Conservation (phyloP, 2,113 vertebrate genomes). For the Hippocampus mohnikei region DNA sequence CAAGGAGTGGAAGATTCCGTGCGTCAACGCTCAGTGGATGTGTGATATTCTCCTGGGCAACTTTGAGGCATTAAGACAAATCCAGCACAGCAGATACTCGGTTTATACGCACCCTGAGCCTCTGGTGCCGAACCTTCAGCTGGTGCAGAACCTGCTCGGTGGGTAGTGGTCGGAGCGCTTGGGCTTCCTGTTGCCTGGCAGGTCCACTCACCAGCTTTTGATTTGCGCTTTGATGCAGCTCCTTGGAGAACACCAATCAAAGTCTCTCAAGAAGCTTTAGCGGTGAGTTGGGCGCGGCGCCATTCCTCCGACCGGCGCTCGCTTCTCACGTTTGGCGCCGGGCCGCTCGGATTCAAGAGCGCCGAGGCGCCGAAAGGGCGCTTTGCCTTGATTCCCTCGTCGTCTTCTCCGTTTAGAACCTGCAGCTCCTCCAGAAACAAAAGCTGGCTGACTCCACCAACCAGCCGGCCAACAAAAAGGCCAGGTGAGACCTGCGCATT, state of each 20-base stretch:
- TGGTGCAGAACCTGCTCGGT: slow-evolving; percentile 87
- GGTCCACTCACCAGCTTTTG: neutral
- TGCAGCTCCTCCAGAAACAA: slow-evolving; percentile 83
- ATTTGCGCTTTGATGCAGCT: slow-evolving; percentile 61
- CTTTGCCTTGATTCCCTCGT: neutral
- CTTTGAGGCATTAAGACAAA: slow-evolving; percentile 88
- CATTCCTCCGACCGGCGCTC: too few relatives aligned
- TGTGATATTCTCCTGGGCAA: slow-evolving; percentile 92
- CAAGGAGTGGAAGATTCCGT: slow-evolving; percentile 95
- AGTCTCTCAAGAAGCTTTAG: slow-evolving; percentile 84
- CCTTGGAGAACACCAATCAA: slow-evolving; percentile 90
- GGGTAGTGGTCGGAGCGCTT: slow-evolving; percentile 19
- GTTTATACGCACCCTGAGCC: slow-evolving; percentile 83
- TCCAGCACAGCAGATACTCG: slow-evolving; percentile 85
- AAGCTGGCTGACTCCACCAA: slow-evolving; percentile 78
- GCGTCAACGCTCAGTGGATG: slow-evolving; percentile 93
- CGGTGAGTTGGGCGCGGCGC: slow-evolving; percentile 73
- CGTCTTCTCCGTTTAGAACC: slow-evolving; percentile 59
- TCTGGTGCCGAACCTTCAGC: slow-evolving; percentile 81
- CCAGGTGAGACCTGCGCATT: slow-evolving; percentile 73
- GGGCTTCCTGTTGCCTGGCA: neutral
- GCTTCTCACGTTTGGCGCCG: neutral
- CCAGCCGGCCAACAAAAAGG: slow-evolving; percentile 84
- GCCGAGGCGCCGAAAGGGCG: neutral
- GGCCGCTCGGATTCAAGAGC: too few relatives aligned